Percentiles rank a stretch among this genome's conserved stretches.
These are phyloP conservation scores for Pangasius djambal DNA, from an alignment of 2,797 vertebrate species.

Conservation along the genomic window DNA sequence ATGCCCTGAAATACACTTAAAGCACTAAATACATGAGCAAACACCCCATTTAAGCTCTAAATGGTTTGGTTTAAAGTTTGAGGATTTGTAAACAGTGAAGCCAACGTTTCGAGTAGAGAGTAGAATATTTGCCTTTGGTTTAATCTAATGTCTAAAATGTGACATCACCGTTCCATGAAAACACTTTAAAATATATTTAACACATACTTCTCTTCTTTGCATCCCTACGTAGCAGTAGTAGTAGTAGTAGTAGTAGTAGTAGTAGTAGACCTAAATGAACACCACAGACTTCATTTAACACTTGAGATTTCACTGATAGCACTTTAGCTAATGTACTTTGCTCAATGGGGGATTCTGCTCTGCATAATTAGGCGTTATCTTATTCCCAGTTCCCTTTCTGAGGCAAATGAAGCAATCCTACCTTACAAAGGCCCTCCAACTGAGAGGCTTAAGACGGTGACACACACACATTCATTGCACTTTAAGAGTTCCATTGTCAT, in stretches of 20 bases:
- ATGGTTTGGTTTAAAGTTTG: not conserved
- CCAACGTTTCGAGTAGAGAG: not conserved
- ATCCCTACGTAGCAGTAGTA: not conserved
- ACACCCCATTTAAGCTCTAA: constrained; percentile 17
- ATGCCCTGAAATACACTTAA: not conserved
- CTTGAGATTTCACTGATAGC: constrained; percentile 19
- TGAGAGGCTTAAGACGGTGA: constrained; percentile 57
- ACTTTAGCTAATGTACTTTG: constrained; percentile 38
- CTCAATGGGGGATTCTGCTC: constrained; percentile 34
- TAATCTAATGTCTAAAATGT: not conserved
- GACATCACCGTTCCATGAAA: not conserved
- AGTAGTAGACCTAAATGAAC: not conserved
- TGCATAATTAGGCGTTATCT: constrained; percentile 55
- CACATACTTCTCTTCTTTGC: not conserved
- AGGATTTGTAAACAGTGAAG: not conserved
- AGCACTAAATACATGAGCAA: constrained; percentile 17
- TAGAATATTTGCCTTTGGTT: not conserved
- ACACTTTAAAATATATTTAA: not conserved
- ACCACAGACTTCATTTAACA: constrained; percentile 9
- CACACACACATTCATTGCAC: constrained; percentile 51
- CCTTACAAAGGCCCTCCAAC: constrained; percentile 68
- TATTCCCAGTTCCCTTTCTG: constrained; percentile 61
- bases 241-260: not conserved
- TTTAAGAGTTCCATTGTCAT: constrained; percentile 67
- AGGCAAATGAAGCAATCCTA: constrained; percentile 49